Conservation (phyloP, 2,888 invertebrate genomes). For the Cerastoderma edule region DNA sequence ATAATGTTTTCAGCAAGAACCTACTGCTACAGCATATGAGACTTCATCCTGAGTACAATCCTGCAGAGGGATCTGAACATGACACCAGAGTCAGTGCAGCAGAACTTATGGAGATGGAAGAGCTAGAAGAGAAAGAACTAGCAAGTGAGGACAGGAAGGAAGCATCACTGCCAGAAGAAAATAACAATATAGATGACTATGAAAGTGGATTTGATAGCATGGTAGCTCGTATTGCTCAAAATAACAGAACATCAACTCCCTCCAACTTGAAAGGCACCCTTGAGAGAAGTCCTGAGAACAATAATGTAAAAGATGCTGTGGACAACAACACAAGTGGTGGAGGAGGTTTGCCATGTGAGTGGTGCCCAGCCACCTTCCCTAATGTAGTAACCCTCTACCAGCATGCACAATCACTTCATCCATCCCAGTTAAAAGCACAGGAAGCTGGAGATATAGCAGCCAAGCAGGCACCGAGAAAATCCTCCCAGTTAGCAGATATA, state of each 20-base stretch:
- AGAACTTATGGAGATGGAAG: conserved; percentile 58
- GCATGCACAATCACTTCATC: conserved; percentile 76
- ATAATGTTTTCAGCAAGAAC: conserved; percentile 72
- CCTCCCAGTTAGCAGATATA: conserved; percentile 54
- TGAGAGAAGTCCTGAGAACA: conserved; percentile 29
- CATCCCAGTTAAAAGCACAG: conserved; percentile 72
- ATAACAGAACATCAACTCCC: conserved; percentile 41
- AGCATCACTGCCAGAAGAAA: conserved; percentile 43
- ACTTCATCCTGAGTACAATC: conserved; percentile 73
- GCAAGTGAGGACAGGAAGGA: conserved; percentile 43
- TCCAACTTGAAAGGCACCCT: conserved; percentile 11
- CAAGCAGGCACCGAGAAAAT: conserved; percentile 46
- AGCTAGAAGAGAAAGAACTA: conserved; percentile 55
- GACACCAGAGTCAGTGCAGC: conserved; percentile 51
- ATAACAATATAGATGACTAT: conserved; percentile 56
- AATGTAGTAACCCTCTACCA: conserved; percentile 77
- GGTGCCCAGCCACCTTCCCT: conserved; percentile 77
- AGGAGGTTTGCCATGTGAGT: conserved; percentile 73
- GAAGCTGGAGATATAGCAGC: conserved; percentile 68
- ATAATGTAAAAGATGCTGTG: conserved; percentile 30
- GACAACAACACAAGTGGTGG: conserved; percentile 41
- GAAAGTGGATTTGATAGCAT: conserved; percentile 46
- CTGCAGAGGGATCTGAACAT: conserved; percentile 67
- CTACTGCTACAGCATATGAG: conserved; percentile 75
- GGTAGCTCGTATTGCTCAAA: not conserved